Conservation (phyloP, 2,888 invertebrate species). For the Acleris holmiana region DNA sequence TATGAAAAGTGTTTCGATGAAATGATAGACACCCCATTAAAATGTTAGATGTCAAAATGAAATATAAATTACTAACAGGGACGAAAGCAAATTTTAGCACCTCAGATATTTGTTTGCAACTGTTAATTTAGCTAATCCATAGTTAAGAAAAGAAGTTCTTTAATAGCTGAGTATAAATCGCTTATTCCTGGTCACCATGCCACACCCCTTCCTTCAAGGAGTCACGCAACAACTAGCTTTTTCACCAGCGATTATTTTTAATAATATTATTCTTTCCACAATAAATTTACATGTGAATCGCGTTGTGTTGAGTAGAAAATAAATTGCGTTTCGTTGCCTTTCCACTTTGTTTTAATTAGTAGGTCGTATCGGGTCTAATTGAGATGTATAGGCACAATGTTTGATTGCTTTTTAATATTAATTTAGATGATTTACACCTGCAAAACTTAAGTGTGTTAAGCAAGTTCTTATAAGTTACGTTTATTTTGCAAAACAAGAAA, state of each 20-base stretch:
- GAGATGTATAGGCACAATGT: conserved; percentile 25
- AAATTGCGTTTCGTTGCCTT: conserved; percentile 77
- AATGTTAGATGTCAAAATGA: too few relatives aligned
- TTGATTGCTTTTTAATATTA: conserved; percentile 18
- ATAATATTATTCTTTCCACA: conserved; percentile 72
- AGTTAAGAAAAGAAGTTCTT: too few relatives aligned
- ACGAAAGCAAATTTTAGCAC: too few relatives aligned
- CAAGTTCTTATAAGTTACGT: background rate
- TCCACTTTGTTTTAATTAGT: conserved; percentile 70
- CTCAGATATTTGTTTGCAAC: too few relatives aligned
- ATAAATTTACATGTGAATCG: conserved; percentile 73
- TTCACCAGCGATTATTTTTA: conserved; percentile 76
- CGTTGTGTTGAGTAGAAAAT: conserved; percentile 76
- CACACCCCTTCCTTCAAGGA: conserved; percentile 38
- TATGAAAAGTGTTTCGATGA: too few relatives aligned
- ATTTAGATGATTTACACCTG: conserved; percentile 13
- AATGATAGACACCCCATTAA: too few relatives aligned
- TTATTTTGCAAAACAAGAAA: too few relatives aligned
- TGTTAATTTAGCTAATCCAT: too few relatives aligned
- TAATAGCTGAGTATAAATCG: conserved; percentile 7
- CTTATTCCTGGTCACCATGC: conserved; percentile 31
- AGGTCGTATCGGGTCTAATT: conserved; percentile 44
- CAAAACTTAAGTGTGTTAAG: background rate
- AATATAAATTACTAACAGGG: too few relatives aligned
- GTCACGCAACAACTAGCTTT: conserved; percentile 73